phyloP scores from a whole-genome alignment of 2,888 invertebrate genomes.

The Blastobasis lacticolella region DNA sequence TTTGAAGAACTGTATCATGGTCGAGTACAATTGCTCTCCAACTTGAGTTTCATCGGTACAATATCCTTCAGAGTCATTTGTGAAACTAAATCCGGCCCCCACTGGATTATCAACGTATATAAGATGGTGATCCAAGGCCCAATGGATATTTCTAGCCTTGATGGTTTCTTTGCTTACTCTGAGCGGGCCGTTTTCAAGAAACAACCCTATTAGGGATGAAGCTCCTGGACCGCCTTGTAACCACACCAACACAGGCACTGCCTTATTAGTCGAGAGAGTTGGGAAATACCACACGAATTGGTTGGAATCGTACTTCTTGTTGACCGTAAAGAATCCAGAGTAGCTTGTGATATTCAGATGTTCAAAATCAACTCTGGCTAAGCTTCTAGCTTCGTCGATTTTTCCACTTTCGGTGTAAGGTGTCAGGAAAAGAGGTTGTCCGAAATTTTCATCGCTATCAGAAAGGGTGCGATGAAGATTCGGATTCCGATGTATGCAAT shows the following conservation, averaged over 20 bases:
- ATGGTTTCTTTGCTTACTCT: slow-evolving; percentile 30
- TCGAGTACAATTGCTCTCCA: slow-evolving; percentile 58
- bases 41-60: slow-evolving; percentile 63
- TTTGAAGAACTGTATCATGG: slow-evolving; percentile 64
- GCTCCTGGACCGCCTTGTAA: slow-evolving; percentile 64
- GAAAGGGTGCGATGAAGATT: too few species aligned
- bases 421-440: slow-evolving; percentile 60
- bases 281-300: slow-evolving; percentile 68
- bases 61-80: slow-evolving; percentile 56
- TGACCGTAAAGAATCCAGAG: slow-evolving; percentile 68
- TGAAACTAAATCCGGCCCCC: slow-evolving; percentile 74
- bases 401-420: slow-evolving; percentile 82
- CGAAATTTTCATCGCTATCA: too few species aligned
- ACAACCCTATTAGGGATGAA: slow-evolving; percentile 32
- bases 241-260: slow-evolving; percentile 57
- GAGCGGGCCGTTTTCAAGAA: slow-evolving; percentile 69
- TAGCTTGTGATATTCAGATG: background rate
- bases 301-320: slow-evolving; percentile 61
- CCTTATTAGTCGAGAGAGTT: slow-evolving; percentile 24
- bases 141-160: slow-evolving; percentile 44
- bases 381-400: slow-evolving; percentile 75
- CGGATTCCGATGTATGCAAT: too few species aligned
- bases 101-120: slow-evolving; percentile 76
- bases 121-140: slow-evolving; percentile 59
- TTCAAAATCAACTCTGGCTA: background rate